A percentile compares a stretch with the other conserved stretches of the same genome.
These are phyloP conservation scores for Meriones psammophilus DNA, from an alignment of 2,797 vertebrate species.

Conservation along the genomic window DNA sequence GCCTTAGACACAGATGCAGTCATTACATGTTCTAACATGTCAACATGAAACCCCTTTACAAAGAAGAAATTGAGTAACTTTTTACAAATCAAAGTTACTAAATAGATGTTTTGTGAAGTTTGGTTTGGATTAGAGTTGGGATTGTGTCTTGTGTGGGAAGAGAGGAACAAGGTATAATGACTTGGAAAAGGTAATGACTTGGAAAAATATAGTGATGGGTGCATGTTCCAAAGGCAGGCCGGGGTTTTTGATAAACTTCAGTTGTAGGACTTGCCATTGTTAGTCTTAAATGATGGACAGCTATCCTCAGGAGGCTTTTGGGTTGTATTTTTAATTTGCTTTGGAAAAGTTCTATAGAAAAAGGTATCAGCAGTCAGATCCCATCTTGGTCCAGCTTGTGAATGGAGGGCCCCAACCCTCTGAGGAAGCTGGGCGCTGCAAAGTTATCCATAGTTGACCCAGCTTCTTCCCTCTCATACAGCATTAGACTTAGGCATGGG, in stretches of 20 bases:
- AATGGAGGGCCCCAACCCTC: not conserved
- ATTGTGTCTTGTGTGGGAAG: not conserved
- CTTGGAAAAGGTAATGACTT: not conserved
- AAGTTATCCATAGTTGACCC: rapidly evolving
- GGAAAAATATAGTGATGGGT: not conserved
- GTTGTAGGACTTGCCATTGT: not conserved
- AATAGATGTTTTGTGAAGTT: not conserved
- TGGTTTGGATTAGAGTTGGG: not conserved
- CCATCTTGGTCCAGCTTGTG: not conserved
- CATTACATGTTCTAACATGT: not conserved
- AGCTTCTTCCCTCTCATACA: not conserved
- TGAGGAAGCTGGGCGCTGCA: not conserved
- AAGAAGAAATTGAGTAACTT: not conserved
- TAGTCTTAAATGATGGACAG: not conserved
- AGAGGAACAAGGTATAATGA: not conserved
- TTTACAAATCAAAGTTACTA: not conserved
- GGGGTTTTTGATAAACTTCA: not conserved
- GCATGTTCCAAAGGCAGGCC: not conserved
- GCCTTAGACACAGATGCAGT: not conserved
- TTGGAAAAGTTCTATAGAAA: not conserved
- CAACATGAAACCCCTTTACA: not conserved
- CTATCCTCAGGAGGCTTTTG: not conserved
- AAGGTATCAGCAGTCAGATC: not conserved
- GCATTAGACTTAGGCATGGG: not conserved
- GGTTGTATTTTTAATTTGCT: not conserved